Percentiles rank a stretch among this genome's conserved stretches.
Conservation (phyloP, 2,797 vertebrate species). For the Myotis daubentonii region DNA sequence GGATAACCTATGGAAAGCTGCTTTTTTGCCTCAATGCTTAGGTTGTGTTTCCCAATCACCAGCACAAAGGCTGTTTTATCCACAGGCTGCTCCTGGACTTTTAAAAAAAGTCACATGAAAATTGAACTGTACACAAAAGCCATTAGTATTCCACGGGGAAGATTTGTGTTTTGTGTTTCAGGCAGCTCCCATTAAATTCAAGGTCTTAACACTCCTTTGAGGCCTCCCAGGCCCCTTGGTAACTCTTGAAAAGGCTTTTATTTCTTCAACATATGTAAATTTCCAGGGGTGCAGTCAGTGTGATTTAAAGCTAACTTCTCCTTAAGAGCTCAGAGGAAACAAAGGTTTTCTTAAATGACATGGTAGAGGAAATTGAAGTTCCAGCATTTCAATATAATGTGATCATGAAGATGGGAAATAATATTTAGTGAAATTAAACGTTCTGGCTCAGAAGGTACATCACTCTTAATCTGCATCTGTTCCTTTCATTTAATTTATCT, state of each 20-base stretch:
- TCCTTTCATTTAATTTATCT: constrained; percentile 81
- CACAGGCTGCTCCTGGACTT: constrained; percentile 66
- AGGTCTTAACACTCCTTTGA: constrained; percentile 85
- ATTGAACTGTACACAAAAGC: constrained; percentile 77
- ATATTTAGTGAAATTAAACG: constrained; percentile 87
- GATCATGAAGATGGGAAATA: constrained; percentile 83
- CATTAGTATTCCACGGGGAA: constrained; percentile 84
- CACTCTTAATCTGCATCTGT: constrained; percentile 78
- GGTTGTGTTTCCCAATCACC: constrained; percentile 35
- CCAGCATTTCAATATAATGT: constrained; percentile 80
- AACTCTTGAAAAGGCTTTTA: constrained; percentile 85
- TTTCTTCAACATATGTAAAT: constrained; percentile 87
- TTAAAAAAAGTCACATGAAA: constrained; percentile 71
- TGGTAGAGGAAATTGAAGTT: constrained; percentile 83
- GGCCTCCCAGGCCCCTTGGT: constrained; percentile 78
- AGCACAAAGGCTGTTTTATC: constrained; percentile 69
- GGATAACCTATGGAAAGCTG: constrained; percentile 41
- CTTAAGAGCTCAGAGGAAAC: constrained; percentile 84
- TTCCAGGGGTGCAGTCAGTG: constrained; percentile 83
- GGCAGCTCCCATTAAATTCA: constrained; percentile 84
- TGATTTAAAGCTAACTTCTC: constrained; percentile 86
- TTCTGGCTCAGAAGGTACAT: constrained; percentile 80
- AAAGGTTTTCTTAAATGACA: constrained; percentile 85
- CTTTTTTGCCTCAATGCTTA: constrained; percentile 47
- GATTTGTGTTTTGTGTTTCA: constrained; percentile 83